Base-by-base conservation (phyloP, 2,113 vertebrate species). In the Paratilapia polleni region DNA sequence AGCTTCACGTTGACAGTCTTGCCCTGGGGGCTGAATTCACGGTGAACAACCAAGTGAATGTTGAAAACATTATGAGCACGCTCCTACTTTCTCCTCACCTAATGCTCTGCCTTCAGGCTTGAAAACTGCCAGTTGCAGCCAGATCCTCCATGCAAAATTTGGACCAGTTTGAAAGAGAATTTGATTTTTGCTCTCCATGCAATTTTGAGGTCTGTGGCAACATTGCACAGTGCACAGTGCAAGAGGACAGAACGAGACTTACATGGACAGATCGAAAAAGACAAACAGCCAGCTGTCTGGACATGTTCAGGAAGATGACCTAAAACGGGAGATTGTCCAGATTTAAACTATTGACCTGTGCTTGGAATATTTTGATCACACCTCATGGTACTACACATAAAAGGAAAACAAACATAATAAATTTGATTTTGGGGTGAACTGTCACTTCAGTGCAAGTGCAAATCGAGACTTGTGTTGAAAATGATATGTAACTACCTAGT, bases 131-230 rank as follows among this genome's bases (percentile, higher is more conserved):
- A 41, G 38, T 41, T 12, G 38, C 38, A 43, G 12, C 38, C 0
- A 0, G 38, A 43, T 68, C 38, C 0, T 43, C 22, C 15, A 2
- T 22, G 0, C 43, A 47, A 47, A 64, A 15, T 64, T 41, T 64
- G 62, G 62, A 38, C 34, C 11, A 22, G 20, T 64, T 64, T 34
- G 14, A 38, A 64, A 15, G 14, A 34, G 20, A 41, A 5, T 13
- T 20, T 41, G 36, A 64, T 5, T 34, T 41, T 64, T 22, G 61
- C 38, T 63, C 34, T 38, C 20, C 38, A 3, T 34, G n/a, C 6
- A 36, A 36, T 11, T 0, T 63, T 63, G 61, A 63, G 61, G 34
- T 38, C 36, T 38, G 36, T 38, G 36, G 36, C 22, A 34, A 63
- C 61, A 63, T 3, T 20, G 34, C 61, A 38, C 61, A 36, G 61